These are phyloP conservation scores for Argyresthia albistria DNA, from an alignment of 2,888 invertebrate genomes.

Conservation along the genomic window DNA sequence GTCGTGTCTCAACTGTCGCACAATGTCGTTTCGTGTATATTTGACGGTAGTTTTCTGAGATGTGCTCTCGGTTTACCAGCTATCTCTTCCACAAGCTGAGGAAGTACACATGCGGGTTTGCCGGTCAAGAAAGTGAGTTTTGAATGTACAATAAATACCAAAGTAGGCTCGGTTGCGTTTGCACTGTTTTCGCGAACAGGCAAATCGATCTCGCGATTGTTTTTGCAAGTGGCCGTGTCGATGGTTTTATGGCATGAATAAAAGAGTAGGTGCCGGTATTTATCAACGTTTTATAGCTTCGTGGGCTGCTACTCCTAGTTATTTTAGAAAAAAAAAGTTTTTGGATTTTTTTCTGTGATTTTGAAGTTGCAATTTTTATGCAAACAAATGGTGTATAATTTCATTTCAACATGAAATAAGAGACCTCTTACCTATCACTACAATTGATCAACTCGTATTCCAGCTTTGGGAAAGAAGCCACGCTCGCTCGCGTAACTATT, in stretches of 20 bases:
- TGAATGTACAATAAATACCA: not conserved
- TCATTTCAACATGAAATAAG: too few species aligned
- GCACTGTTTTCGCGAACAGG: not conserved
- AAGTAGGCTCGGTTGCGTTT: not conserved
- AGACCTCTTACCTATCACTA: too few species aligned
- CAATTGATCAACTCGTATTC: too few species aligned
- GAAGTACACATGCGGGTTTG: conserved; percentile 64
- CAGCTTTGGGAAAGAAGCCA: too few species aligned
- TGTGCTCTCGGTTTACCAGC: conserved; percentile 57
- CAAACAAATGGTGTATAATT: too few species aligned
- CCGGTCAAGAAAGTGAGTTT: conserved; percentile 61
- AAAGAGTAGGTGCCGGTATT: too few species aligned
- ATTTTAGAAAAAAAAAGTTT: too few species aligned
- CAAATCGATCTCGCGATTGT: not conserved
- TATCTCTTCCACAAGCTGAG: conserved; percentile 62
- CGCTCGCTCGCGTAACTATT: too few species aligned
- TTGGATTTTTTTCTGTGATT: too few species aligned
- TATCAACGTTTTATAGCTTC: too few species aligned
- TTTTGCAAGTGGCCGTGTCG: not conserved
- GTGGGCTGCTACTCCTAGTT: too few species aligned
- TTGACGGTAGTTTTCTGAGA: conserved; percentile 25
- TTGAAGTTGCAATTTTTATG: too few species aligned
- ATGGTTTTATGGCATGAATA: not conserved
- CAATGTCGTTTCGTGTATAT: conserved; percentile 41
- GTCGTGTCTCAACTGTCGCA: conserved; percentile 18